Conservation (phyloP, 2,888 invertebrate species). For the Saturnia japonica region DNA sequence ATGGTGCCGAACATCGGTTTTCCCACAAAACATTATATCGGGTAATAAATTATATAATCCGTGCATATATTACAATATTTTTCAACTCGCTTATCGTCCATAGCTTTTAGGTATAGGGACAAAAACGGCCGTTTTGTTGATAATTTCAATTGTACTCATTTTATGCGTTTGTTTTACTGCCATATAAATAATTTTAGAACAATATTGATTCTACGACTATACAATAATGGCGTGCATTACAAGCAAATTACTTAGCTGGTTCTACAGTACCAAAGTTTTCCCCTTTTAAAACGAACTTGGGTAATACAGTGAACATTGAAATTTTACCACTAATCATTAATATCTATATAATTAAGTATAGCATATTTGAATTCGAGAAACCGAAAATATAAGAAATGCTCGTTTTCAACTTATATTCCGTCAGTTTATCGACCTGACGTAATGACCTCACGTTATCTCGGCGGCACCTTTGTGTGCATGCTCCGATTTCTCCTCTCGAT, state of each 20-base stretch:
- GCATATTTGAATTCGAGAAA: background rate
- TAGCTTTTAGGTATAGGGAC: conserved; percentile 8
- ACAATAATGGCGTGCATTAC: background rate
- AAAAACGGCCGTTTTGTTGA: conserved; percentile 9
- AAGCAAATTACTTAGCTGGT: background rate
- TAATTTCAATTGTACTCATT: conserved; percentile 9
- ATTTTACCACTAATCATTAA: background rate
- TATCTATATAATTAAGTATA: background rate
- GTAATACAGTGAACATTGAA: background rate
- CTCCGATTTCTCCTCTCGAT: conserved; percentile 72
- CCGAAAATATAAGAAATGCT: conserved; percentile 1
- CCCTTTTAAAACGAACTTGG: background rate
- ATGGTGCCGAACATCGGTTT: conserved; percentile 20
- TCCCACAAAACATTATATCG: conserved; percentile 23
- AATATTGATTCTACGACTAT: too few species aligned
- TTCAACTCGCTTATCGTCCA: conserved; percentile 24
- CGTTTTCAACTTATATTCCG: conserved; percentile 15
- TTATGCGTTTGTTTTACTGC: too few species aligned
- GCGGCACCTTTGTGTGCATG: conserved; percentile 60
- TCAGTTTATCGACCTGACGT: conserved; percentile 40
- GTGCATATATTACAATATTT: conserved; percentile 29
- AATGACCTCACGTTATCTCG: conserved; percentile 54
- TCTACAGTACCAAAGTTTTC: background rate
- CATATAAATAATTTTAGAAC: too few species aligned
- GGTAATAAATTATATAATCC: conserved; percentile 31